Percentiles rank a stretch among this genome's conserved stretches.
These are phyloP conservation scores for Gryon sp. DNA, from an alignment of 1,140 invertebrate species.

Conservation along the genomic window DNA sequence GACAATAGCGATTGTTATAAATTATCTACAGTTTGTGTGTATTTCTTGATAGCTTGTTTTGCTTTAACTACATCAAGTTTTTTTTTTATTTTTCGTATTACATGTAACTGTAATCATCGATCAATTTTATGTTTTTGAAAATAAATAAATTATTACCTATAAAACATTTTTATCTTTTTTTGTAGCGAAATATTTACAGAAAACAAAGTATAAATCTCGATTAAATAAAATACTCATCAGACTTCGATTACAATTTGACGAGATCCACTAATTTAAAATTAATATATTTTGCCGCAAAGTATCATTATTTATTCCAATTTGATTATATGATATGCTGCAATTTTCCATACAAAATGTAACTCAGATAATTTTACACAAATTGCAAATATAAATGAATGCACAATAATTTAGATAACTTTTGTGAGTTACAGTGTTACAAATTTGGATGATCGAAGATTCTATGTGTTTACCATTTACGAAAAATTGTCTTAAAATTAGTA, in stretches of 20 bases:
- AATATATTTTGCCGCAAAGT: slow-evolving; percentile 5
- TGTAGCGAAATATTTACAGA: slow-evolving; percentile 74
- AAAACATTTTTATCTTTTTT: slow-evolving; percentile 70
- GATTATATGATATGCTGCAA: slow-evolving; percentile 37
- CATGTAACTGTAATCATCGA: slow-evolving; percentile 52
- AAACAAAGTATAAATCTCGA: slow-evolving; percentile 60
- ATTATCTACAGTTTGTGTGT: slow-evolving; percentile 76
- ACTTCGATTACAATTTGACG: slow-evolving; percentile 63
- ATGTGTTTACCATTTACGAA: slow-evolving; percentile 59
- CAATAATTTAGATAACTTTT: slow-evolving; percentile 7
- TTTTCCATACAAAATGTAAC: slow-evolving; percentile 6
- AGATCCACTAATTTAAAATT: no score
- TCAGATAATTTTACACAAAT: not conserved
- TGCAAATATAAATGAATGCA: slow-evolving; percentile 18
- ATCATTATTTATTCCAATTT: slow-evolving; percentile 11
- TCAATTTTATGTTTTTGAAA: slow-evolving; percentile 63
- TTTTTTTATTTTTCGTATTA: slow-evolving; percentile 54
- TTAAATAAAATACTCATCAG: slow-evolving; percentile 68
- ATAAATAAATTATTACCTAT: slow-evolving; percentile 78
- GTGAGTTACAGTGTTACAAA: slow-evolving; percentile 39
- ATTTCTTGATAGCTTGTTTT: slow-evolving; percentile 53
- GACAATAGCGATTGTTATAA: slow-evolving; percentile 78
- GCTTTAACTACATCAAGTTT: slow-evolving; percentile 59
- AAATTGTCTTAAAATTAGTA: slow-evolving; percentile 61
- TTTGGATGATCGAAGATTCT: slow-evolving; percentile 55